Evolutionary conservation across 1,140 invertebrate genomes (phyloP), one percentile per base, ranked within the genome.

Genomic region (Heliothis virescens): DNA sequence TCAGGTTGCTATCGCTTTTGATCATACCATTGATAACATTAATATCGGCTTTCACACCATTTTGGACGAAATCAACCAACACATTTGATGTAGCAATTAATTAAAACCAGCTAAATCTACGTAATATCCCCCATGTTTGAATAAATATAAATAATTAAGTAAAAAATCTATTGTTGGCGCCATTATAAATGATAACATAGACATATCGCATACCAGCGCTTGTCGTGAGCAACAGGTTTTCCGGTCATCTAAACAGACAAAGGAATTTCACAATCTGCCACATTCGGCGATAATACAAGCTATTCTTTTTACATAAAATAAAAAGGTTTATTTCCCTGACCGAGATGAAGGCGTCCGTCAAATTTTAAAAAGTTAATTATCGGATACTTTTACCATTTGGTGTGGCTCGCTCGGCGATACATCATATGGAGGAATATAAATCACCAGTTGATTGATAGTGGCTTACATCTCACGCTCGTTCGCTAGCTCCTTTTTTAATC

Each of bases 351-450:
- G 91, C 88, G 90, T 92, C 88, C 86, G 88, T 94, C 91, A 93
- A 92, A 92, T 86, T 91, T 91, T 93, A 89, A 93, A 94, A 93
- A 94, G 93, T 94, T 94, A 94, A 94, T 94, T 94, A 94, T 92
- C 89, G 86, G 89, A 91, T 88, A 89, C 87, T 91, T 89, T 91
- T 86, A 85, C 87, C 85, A 82, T 62, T 76, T 83, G 82, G 85
- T 79, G 78, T 82, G 79, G 82, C 85, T 85, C 80, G 87, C 84
- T 84, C 81, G 81, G 83, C 86, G 85, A 93, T 94, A 90, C 91
- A 94, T 94, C 92, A 94, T 94, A 82, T 50, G 80, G 73, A 84
- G 83, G 89, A 86, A 87, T 90, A 94, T 93, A 92, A 94, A 94
- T 94, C 92, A 94, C 84, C 74, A 57, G 69, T 84, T 94, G 92